A percentile compares a stretch with the other conserved stretches of the same genome.
phyloP scores from a whole-genome alignment of 2,113 vertebrate species.

The Loxodonta africana region DNA sequence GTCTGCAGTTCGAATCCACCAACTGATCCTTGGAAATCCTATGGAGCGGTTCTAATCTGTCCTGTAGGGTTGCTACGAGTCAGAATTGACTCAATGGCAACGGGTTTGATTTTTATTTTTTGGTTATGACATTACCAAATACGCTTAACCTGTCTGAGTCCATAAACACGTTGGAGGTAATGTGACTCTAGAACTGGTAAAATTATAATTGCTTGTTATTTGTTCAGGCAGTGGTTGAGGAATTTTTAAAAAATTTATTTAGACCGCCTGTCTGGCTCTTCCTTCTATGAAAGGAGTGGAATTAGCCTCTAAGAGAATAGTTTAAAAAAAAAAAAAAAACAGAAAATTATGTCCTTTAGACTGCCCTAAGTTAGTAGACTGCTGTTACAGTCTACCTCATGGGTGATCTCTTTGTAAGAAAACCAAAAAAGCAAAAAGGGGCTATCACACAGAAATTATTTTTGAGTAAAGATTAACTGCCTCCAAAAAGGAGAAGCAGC shows the following conservation, averaged over 20 bases:
- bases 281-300: neutral
- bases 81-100: too few relatives aligned
- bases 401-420: constrained; percentile 77
- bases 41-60: too few relatives aligned
- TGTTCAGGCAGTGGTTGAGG: neutral
- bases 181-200: neutral
- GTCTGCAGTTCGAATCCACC: too few relatives aligned
- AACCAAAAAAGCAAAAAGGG: constrained; percentile 76
- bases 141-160: neutral
- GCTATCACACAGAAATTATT: constrained; percentile 70
- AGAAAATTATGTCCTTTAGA: neutral
- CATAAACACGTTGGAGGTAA: neutral
- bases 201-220: neutral
- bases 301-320: neutral
- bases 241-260: neutral
- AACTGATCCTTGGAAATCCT: too few relatives aligned
- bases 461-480: constrained; percentile 79
- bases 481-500: constrained; percentile 58
- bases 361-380: neutral
- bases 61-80: too few relatives aligned
- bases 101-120: too few relatives aligned
- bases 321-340: neutral
- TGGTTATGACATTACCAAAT: neutral
- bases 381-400: neutral
- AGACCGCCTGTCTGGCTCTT: neutral